Evolutionary conservation across 2,797 vertebrate species (phyloP).

Genomic region (Mormyrus hasselquistii): DNA sequence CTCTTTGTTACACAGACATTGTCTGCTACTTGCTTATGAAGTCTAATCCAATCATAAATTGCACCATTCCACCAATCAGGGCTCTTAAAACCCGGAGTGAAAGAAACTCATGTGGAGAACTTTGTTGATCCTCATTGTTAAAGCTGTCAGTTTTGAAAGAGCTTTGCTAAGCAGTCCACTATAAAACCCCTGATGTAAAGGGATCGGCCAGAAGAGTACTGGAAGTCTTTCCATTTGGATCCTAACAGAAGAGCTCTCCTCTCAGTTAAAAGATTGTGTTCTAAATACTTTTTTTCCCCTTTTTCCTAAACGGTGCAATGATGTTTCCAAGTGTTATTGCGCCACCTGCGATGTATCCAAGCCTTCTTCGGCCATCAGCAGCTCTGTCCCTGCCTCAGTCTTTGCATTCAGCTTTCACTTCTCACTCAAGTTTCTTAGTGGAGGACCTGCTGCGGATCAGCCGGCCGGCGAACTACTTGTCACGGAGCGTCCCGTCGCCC

Average conservation of each 20-base stretch:
- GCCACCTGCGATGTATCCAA: slow-evolving; percentile 81
- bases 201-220: slow-evolving; percentile 59
- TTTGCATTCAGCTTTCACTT: slow-evolving; percentile 68
- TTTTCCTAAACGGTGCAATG: slow-evolving; percentile 54
- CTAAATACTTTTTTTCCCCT: neutral
- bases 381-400: slow-evolving; percentile 72
- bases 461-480: slow-evolving; percentile 67
- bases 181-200: slow-evolving; percentile 75
- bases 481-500: slow-evolving; percentile 58
- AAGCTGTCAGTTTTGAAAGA: slow-evolving; percentile 79
- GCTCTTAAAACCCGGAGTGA: slow-evolving; percentile 63
- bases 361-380: slow-evolving; percentile 70
- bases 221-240: slow-evolving; percentile 54
- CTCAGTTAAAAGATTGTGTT: slow-evolving; percentile 7
- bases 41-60: slow-evolving; percentile 98
- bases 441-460: slow-evolving; percentile 85
- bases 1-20: slow-evolving; percentile 77
- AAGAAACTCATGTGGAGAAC: slow-evolving; percentile 87
- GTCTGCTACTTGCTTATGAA: slow-evolving; percentile 82
- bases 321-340: slow-evolving; percentile 89
- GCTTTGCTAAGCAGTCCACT: slow-evolving; percentile 61
- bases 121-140: slow-evolving; percentile 90
- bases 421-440: slow-evolving; percentile 83
- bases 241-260: slow-evolving; percentile 39
- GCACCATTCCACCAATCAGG: slow-evolving; percentile 81